Evolutionary conservation across 2,888 invertebrate species (phyloP).

Genomic region (Theretra japonica): DNA sequence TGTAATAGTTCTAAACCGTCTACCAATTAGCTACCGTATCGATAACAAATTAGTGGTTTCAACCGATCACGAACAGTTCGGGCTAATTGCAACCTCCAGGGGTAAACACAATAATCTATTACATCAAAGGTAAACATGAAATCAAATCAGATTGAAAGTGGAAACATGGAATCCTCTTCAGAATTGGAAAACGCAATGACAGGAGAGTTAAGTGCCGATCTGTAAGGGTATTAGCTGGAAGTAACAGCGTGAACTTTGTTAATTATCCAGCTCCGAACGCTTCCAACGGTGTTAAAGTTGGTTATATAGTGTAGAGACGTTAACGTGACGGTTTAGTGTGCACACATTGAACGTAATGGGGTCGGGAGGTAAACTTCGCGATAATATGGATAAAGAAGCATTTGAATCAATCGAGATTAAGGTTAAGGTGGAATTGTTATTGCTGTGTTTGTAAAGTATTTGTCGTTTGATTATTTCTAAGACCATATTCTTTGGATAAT

Average conservation of each 20-base stretch:
- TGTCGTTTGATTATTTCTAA: neutral
- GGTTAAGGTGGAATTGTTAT: neutral
- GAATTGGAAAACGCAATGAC: constrained; percentile 30
- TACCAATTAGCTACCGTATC: neutral
- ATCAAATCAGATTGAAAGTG: neutral
- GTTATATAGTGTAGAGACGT: constrained; percentile 43
- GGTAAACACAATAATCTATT: neutral
- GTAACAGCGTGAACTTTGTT: constrained; percentile 56
- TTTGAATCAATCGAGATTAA: constrained; percentile 15
- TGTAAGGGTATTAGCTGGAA: constrained; percentile 49
- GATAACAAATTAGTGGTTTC: constrained; percentile 8
- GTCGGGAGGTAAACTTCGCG: constrained; percentile 20
- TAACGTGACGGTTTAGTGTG: constrained; percentile 44
- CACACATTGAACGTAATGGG: constrained; percentile 31
- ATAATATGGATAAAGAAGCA: constrained; percentile 3
- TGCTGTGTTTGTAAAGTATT: neutral
- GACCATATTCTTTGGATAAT: neutral
- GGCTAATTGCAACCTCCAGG: neutral
- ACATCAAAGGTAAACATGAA: constrained; percentile 1
- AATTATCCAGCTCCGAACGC: constrained; percentile 55
- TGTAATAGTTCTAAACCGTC: neutral
- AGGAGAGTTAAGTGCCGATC: constrained; percentile 42
- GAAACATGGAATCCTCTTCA: neutral
- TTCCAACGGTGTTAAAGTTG: constrained; percentile 44
- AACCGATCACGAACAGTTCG: constrained; percentile 1